phyloP scores from a whole-genome alignment of 2,888 invertebrate species.

The Drosophila prolongata region DNA sequence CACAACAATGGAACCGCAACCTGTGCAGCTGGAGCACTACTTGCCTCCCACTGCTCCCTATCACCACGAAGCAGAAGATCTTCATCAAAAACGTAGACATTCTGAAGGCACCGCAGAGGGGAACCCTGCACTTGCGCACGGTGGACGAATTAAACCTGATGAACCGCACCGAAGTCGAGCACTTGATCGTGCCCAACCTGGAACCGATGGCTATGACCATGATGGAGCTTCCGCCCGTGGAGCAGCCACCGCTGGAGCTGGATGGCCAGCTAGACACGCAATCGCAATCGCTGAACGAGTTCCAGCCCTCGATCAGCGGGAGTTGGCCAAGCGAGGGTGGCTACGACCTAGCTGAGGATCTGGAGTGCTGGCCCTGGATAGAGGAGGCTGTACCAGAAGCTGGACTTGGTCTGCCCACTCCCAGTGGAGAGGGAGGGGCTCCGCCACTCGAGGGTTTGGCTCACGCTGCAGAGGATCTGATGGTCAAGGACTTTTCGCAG shows the following conservation, averaged over 20 bases:
- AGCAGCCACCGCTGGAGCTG: constrained; percentile 11
- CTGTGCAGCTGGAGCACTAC: constrained; percentile 47
- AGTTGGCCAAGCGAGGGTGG: constrained; percentile 68
- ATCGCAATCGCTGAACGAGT: constrained; percentile 23
- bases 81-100: constrained; percentile 82
- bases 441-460: constrained; percentile 32
- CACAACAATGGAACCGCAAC: constrained; percentile 11
- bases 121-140: constrained; percentile 83
- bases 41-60: constrained; percentile 33
- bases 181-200: constrained; percentile 81
- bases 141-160: constrained; percentile 84
- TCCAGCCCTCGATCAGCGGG: constrained; percentile 35
- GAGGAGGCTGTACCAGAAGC: constrained; percentile 48
- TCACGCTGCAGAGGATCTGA: constrained; percentile 44
- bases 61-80: constrained; percentile 72
- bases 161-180: constrained; percentile 83
- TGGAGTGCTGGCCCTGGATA: constrained; percentile 76
- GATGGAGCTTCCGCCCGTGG: constrained; percentile 45
- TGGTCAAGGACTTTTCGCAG: constrained; percentile 62
- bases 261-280: constrained; percentile 8
- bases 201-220: constrained; percentile 58
- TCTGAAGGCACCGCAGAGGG: constrained; percentile 79
- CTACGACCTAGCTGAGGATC: constrained; percentile 72
- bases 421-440: constrained; percentile 15
- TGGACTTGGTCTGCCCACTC: constrained; percentile 8